Percentiles rank a stretch among this genome's conserved stretches.
Evolutionary conservation across 2,113 vertebrate genomes (phyloP).

Genomic region (Varanus salvator): DNA sequence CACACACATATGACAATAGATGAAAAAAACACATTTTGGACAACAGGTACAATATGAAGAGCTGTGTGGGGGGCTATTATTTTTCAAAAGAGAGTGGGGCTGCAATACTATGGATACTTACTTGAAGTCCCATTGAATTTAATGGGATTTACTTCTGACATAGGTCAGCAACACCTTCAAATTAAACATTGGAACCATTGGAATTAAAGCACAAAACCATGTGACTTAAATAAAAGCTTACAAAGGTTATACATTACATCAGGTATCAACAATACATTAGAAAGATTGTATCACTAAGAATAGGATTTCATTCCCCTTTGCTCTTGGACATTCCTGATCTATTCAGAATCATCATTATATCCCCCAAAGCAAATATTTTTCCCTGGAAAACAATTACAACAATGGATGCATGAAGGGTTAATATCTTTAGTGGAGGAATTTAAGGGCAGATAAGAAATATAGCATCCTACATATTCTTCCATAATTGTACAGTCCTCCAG

Average conservation of each 20-base stretch:
- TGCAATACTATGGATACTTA: background rate
- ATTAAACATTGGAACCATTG: background rate
- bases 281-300: background rate
- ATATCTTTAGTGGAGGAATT: constrained; percentile 77
- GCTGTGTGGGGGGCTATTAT: constrained; percentile 3
- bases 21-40: background rate
- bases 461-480: constrained; percentile 77
- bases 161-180: background rate
- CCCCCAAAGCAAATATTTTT: constrained; percentile 41
- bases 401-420: constrained; percentile 65
- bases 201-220: constrained; percentile 2
- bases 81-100: constrained; percentile 5
- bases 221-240: background rate
- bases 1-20: background rate
- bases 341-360: constrained; percentile 47
- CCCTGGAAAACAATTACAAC: constrained; percentile 48
- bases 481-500: constrained; percentile 79
- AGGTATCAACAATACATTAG: background rate
- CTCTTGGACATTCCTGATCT: constrained; percentile 18
- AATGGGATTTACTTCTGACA: background rate
- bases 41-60: background rate
- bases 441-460: constrained; percentile 79
- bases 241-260: background rate
- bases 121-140: background rate
- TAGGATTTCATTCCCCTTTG: background rate